A percentile compares a stretch with the other conserved stretches of the same genome.
phyloP scores from a whole-genome alignment of 1,140 invertebrate species.

The Uloborus diversus region DNA sequence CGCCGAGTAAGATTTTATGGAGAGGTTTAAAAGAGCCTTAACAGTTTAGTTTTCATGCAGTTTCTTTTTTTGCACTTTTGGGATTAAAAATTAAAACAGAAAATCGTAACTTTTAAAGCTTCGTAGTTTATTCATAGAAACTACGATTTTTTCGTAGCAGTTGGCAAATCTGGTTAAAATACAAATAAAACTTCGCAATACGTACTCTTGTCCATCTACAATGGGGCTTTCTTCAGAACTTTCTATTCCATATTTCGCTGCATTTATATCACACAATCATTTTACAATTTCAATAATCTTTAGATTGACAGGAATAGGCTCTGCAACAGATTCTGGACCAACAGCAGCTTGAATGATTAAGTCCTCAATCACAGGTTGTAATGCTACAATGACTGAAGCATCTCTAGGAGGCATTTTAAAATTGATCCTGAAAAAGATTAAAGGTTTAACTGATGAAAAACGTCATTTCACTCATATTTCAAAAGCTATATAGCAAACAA shows the following conservation, averaged over 20 bases:
- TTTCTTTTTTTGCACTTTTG: too few species aligned
- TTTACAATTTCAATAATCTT: slow-evolving; percentile 61
- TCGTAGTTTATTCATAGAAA: too few species aligned
- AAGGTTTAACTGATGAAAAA: too few species aligned
- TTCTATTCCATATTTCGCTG: slow-evolving; percentile 75
- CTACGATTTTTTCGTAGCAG: too few species aligned
- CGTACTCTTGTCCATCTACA: background rate
- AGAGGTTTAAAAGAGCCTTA: background rate
- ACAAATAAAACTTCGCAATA: background rate
- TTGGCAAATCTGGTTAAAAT: slow-evolving; percentile 64
- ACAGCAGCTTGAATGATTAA: slow-evolving; percentile 80
- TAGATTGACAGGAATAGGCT: slow-evolving; percentile 30
- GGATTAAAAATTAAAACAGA: too few species aligned
- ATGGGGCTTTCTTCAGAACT: slow-evolving; percentile 9
- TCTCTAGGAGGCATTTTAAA: slow-evolving; percentile 81
- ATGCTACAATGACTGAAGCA: slow-evolving; percentile 82
- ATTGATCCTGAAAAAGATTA: slow-evolving; percentile 78
- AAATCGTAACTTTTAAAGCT: too few species aligned
- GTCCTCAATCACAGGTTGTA: slow-evolving; percentile 87
- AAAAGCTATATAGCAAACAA: background rate
- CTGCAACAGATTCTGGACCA: slow-evolving; percentile 73
- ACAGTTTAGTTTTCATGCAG: too few species aligned
- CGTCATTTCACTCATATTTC: too few species aligned
- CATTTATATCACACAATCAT: slow-evolving; percentile 76
- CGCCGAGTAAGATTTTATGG: too few species aligned